Evolutionary conservation across 2,888 invertebrate species (phyloP), one percentile per base, ranked within the genome.

Genomic region (Xanthorhoe designata): DNA sequence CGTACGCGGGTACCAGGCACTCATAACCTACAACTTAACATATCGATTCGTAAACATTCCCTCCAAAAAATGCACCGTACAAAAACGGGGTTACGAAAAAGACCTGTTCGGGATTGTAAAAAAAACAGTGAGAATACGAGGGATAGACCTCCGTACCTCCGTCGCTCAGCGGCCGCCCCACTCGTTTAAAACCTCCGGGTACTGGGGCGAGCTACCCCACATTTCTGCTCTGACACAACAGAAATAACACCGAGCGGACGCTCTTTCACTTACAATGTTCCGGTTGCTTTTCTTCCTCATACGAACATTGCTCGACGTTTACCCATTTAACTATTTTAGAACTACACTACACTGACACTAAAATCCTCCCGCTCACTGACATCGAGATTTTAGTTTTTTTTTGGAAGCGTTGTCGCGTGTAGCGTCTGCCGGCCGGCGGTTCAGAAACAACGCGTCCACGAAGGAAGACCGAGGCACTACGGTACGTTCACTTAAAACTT

Each of bases 351-450:
- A 92, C 91, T 86, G 86, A 82, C 91, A 91, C 89, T 84, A 85
- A 81, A 87, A 84, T 90, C 84, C 89, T 85, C 86, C 79, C 87
- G 85, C 83, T 84, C 88, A 86, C 89, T 87, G 89, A 92, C 92
- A 92, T 92, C 84, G 86, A 86, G 86, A 85, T 82, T 82, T 82
- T 84, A 68, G 72, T 83, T 84, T 87, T 87, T 90, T 87, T 86
- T 86, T 82, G 81, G 84, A 80, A 85, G 87, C 88, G 87, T 84
- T 86, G 88, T 89, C 95, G 83, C 95, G 95, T 83, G 95, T 94
- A 63, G 95, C 95, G 86, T 88, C 86, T 82, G 86, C 91, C 94
- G 89, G 97, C 97, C 81, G 97, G 96, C 71, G 96, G 96, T 61
- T 71, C 60, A n/a, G 66, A 68, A 69, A 67, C 71, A 66, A 69